Conservation (phyloP, 2,113 vertebrate genomes). For the Leucosticte australis region DNA sequence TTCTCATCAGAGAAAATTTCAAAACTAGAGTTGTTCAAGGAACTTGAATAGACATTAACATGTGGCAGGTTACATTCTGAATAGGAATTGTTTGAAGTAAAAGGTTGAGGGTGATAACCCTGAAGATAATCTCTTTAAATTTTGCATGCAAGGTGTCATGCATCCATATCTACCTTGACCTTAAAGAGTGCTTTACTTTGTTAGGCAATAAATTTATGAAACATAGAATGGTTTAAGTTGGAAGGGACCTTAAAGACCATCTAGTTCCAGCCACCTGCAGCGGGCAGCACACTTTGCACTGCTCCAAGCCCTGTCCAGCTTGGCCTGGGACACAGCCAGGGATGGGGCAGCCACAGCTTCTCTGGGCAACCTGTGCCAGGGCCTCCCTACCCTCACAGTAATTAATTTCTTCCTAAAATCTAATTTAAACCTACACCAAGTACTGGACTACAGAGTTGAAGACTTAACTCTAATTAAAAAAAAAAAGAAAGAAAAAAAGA, state of each 20-base stretch:
- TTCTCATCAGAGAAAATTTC: background rate
- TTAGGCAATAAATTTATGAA: constrained; percentile 30
- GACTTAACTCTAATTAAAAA: background rate
- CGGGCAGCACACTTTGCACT: background rate
- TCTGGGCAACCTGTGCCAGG: background rate
- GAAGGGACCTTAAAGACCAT: background rate
- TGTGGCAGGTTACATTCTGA: background rate
- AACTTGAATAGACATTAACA: background rate
- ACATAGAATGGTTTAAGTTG: background rate
- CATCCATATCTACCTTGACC: constrained; percentile 31
- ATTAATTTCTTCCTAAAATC: background rate
- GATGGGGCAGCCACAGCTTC: background rate
- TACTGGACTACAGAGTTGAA: constrained; percentile 4
- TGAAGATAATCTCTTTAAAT: constrained; percentile 44
- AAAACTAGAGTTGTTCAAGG: background rate
- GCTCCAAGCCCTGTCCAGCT: background rate
- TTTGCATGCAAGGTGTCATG: constrained; percentile 32
- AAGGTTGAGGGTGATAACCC: background rate
- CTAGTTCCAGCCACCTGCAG: background rate
- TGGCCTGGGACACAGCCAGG: background rate
- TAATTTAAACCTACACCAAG: background rate
- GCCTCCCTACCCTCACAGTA: background rate
- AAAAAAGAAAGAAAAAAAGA: background rate
- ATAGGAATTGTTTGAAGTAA: background rate
- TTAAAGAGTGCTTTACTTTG: constrained; percentile 24